These are phyloP conservation scores for Nasonia giraulti DNA, from an alignment of 1,140 invertebrate genomes.

Conservation along the genomic window DNA sequence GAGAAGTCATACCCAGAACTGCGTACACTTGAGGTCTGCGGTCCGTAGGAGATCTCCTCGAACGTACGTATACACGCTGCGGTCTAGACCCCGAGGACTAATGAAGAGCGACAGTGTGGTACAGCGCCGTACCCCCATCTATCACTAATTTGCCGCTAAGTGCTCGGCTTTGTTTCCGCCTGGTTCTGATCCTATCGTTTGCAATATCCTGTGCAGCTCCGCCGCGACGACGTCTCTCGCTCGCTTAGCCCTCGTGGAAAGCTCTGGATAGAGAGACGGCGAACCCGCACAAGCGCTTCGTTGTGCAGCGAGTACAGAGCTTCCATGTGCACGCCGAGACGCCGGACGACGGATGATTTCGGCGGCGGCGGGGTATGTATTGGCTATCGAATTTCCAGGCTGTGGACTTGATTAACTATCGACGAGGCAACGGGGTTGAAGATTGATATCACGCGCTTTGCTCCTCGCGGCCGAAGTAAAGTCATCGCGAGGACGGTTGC, in stretches of 20 bases:
- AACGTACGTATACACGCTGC: not conserved
- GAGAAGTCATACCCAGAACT: not conserved
- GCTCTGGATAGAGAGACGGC: not conserved
- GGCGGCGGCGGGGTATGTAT: not conserved
- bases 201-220: constrained; percentile 58
- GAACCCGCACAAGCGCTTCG: not conserved
- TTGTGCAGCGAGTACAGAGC: not conserved
- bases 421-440: too few relatives aligned
- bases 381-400: not conserved
- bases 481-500: too few relatives aligned
- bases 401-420: not conserved
- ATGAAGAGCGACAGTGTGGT: constrained; percentile 62
- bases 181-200: constrained; percentile 59
- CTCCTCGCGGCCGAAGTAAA: too few relatives aligned
- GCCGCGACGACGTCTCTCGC: constrained; percentile 26
- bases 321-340: not conserved
- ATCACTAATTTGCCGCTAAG: constrained; percentile 64
- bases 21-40: constrained; percentile 29
- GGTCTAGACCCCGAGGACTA: constrained; percentile 53
- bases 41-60: constrained; percentile 43
- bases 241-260: constrained; percentile 29
- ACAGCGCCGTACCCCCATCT: constrained; percentile 37
- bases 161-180: constrained; percentile 65
- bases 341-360: not conserved
- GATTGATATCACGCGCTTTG: too few relatives aligned